Evolutionary conservation across 2,888 invertebrate genomes (phyloP).

Genomic region (Melanostoma scalare): DNA sequence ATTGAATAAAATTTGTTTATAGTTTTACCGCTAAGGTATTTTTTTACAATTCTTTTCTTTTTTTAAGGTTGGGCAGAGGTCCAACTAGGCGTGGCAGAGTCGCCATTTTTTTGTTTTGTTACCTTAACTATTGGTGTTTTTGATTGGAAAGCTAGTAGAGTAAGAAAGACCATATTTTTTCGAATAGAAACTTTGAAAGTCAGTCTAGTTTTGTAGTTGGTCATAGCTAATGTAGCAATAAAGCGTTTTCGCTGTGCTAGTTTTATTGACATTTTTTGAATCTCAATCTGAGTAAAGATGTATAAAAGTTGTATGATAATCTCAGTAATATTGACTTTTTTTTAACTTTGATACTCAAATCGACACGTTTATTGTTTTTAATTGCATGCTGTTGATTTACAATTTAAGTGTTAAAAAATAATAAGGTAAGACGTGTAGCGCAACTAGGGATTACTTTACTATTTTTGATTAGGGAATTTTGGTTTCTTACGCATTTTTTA

Average conservation of each 20-base stretch:
- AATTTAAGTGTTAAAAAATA: too few species aligned
- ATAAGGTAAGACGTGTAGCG: too few species aligned
- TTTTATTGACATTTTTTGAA: slow-evolving; percentile 25
- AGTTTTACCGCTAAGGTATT: neutral
- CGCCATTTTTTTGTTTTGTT: slow-evolving; percentile 16
- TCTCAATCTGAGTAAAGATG: neutral
- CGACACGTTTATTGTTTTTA: too few species aligned
- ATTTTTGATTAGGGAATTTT: too few species aligned
- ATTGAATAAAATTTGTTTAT: slow-evolving; percentile 34
- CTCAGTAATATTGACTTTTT: too few species aligned
- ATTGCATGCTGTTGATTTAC: too few species aligned
- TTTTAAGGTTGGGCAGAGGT: slow-evolving; percentile 42
- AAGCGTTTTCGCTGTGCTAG: slow-evolving; percentile 9
- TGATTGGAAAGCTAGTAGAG: slow-evolving; percentile 57
- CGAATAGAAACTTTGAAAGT: slow-evolving; percentile 74
- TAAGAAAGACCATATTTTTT: slow-evolving; percentile 56
- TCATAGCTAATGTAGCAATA: slow-evolving; percentile 67
- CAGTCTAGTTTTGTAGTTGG: slow-evolving; percentile 80
- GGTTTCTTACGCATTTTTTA: too few species aligned
- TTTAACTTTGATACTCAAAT: too few species aligned
- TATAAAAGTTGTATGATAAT: neutral
- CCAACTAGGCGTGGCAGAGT: slow-evolving; percentile 45
- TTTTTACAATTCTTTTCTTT: neutral
- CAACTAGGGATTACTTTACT: too few species aligned
- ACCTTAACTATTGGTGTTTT: slow-evolving; percentile 58